Percentiles rank a stretch among this genome's conserved stretches.
Evolutionary conservation across 92 coral and sea anemone species (phyloP).

Genomic region (Epizoanthus stellaris): DNA sequence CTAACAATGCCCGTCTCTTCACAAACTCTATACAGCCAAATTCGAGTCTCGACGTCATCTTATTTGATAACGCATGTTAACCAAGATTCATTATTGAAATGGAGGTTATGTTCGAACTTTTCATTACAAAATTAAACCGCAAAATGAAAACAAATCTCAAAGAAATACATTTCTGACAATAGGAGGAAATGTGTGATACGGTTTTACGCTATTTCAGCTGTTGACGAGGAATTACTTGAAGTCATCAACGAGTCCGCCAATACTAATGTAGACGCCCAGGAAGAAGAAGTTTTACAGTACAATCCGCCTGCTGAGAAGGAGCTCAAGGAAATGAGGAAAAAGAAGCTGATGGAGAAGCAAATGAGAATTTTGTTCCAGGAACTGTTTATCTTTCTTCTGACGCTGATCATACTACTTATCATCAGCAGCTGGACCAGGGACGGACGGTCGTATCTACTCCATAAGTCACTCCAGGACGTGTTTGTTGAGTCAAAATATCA

Average conservation of each 20-base stretch:
- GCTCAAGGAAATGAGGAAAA: constrained; percentile 44
- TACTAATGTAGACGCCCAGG: not conserved
- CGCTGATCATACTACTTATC: constrained; percentile 49
- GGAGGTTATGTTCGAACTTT: no score
- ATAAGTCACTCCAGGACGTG: constrained; percentile 41
- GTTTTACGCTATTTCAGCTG: not conserved
- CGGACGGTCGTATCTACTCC: constrained; percentile 60
- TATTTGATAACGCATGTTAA: no score
- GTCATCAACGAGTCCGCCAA: not conserved
- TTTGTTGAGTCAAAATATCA: constrained; percentile 2
- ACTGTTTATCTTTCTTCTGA: constrained; percentile 51
- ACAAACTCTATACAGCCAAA: no score
- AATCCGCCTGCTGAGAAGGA: constrained; percentile 54
- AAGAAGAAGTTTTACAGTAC: constrained; percentile 5
- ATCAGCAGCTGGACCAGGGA: constrained; percentile 63
- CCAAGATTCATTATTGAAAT: no score
- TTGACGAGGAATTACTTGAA: not conserved
- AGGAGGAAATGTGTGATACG: no score
- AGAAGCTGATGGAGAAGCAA: constrained; percentile 38
- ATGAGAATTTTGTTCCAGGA: constrained; percentile 55
- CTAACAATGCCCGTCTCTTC: no score
- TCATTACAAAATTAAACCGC: no score
- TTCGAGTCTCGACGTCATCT: no score
- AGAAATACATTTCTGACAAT: no score
- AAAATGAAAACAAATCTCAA: no score